phyloP scores from a whole-genome alignment of 2,888 invertebrate genomes.

The Pomacea canaliculata region DNA sequence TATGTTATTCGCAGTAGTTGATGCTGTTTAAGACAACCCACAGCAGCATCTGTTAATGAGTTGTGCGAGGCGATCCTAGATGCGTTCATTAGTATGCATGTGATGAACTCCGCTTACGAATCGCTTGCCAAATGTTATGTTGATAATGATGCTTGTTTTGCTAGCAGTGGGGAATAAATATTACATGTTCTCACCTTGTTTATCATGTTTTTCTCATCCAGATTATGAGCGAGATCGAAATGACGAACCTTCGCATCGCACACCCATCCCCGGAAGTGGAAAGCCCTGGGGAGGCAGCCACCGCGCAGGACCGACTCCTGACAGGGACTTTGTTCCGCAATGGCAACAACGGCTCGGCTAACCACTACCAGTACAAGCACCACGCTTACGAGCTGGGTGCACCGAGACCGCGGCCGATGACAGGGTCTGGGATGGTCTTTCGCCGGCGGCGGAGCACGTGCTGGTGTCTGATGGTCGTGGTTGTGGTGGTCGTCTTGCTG shows the following conservation, averaged over 20 bases:
- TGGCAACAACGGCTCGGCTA: conserved; percentile 18
- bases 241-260: conserved; percentile 29
- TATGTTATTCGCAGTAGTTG: too few species aligned
- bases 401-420: conserved; percentile 14
- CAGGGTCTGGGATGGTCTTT: conserved; percentile 33
- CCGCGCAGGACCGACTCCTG: conserved; percentile 33
- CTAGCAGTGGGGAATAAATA: too few species aligned
- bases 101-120: too few species aligned
- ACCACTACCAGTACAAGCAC: conserved; percentile 31
- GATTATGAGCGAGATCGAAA: conserved; percentile 36
- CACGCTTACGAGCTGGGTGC: conserved; percentile 18
- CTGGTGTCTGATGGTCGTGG: conserved; percentile 30
- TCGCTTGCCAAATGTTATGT: too few species aligned
- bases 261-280: conserved; percentile 11
- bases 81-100: too few species aligned
- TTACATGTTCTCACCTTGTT: too few species aligned
- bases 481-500: conserved; percentile 28
- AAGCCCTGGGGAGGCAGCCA: conserved; percentile 30
- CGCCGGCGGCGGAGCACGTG: conserved; percentile 22
- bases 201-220: not conserved
- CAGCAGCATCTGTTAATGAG: too few species aligned
- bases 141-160: too few species aligned
- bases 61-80: too few species aligned
- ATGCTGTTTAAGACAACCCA: too few species aligned
- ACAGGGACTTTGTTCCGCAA: conserved; percentile 19